Percentiles rank a stretch among this genome's conserved stretches.
phyloP scores from a whole-genome alignment of 1,140 invertebrate genomes.

The Anagrus nilaparvatae region DNA sequence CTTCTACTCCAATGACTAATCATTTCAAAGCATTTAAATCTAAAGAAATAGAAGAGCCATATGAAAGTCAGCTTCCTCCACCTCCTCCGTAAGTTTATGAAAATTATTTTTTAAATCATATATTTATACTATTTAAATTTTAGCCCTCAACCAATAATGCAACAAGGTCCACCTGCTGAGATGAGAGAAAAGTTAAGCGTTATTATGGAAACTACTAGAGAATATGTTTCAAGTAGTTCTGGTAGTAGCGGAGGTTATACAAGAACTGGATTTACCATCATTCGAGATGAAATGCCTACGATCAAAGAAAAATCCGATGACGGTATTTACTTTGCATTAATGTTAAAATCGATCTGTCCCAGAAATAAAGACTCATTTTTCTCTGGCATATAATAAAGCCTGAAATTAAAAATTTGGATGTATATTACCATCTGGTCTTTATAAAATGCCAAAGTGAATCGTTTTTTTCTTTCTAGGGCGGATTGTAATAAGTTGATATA shows the following conservation, averaged over 20 bases:
- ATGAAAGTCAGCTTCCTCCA: constrained; percentile 3
- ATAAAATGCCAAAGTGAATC: too few species aligned
- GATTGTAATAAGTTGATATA: too few species aligned
- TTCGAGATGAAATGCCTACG: constrained; percentile 27
- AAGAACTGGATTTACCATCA: constrained; percentile 27
- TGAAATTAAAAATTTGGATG: too few species aligned
- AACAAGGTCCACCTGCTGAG: too few species aligned
- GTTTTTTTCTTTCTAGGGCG: too few species aligned
- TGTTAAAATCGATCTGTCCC: too few species aligned
- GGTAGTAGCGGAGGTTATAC: constrained; percentile 20
- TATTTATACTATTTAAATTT: neutral
- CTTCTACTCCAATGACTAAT: constrained; percentile 34
- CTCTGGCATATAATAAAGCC: too few species aligned
- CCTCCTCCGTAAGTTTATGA: neutral
- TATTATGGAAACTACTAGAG: constrained; percentile 34
- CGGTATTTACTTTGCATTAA: too few species aligned
- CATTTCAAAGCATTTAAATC: constrained; percentile 29
- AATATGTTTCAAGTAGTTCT: constrained; percentile 36
- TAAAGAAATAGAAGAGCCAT: constrained; percentile 10
- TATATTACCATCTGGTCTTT: too few species aligned
- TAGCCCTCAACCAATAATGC: neutral
- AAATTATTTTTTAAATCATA: too few species aligned
- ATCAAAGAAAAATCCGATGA: constrained; percentile 32
- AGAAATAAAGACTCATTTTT: too few species aligned
- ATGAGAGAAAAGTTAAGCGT: constrained; percentile 33